Base-by-base conservation (phyloP, 2,113 vertebrate species). In the Hippocampus abdominalis region DNA sequence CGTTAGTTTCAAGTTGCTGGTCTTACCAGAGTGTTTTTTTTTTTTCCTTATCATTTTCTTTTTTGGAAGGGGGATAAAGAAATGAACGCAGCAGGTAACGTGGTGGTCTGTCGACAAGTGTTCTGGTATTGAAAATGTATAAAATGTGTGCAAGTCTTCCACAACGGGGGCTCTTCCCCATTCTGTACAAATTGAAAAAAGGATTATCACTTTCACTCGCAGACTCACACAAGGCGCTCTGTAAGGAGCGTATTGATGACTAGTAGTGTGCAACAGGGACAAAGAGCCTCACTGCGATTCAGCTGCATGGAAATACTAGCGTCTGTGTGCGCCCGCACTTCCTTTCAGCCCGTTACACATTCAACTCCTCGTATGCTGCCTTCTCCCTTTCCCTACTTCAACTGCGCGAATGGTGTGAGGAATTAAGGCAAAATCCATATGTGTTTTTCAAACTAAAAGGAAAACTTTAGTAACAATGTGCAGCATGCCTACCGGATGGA, bases 261-360 rank as follows among this genome's bases (percentile, higher is more conserved):
- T 70, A 39, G 72, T 70, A 39, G 72, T 70, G 49, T 81, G 67
- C 54, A 79, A 70, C 49, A 62, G 56, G 70, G 53, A 81, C 74
- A 79, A 74, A 79, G 61, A 74, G 57, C 46, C 66, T 74, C 67
- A 61, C 65, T 66, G 36, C 64, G 44, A 59, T 63, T 81, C 79
- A 84, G 73, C 73, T 81, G 75, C 70, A 79, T 64, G 57, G 74
- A 84, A 77, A 77, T 70, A 61, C 63, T 72, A 69, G 70, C 53
- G 64, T 40, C 40, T 68, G 64, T 64, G 66, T n/a, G 49, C 27
- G 54, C 48, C 27, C 1, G 25, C 56, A 29, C 36, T 65, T 27
- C n/a, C 29, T 49, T 67, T 62, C 18, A 75, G 16, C 10, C 62
- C 70, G 49, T 70, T 57, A 61, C 70, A 60, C 64, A 66, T 71